Base-by-base conservation (phyloP, 2,797 vertebrate genomes). In the Pipistrellus pygmaeus region DNA sequence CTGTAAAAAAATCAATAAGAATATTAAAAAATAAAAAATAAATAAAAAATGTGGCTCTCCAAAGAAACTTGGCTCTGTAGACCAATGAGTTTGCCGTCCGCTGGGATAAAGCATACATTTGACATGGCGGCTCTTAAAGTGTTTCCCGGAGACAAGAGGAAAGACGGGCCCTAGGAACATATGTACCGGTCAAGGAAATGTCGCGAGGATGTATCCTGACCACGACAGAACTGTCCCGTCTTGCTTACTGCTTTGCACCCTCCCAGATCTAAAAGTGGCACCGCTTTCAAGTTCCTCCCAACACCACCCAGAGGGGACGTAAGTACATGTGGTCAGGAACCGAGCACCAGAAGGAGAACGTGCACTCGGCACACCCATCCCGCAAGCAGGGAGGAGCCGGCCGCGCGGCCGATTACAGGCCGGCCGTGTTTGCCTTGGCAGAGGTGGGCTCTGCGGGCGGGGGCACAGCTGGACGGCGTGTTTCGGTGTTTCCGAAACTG, bases 401-500 rank as follows among this genome's bases (percentile, higher is more conserved):
- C 95, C 93, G 94, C 77, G 14, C 91, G 95, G 96, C 95, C 97
- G 92, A 98, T 98, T 98, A 98, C 84, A 98, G 97, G 97, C 69
- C 53, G 90, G 90, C 87, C 97, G 81, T 96, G 77, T 97, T 98
- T 98, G 97, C 92, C 97, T 98, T 98, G 97, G 96, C 97, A 97
- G 27, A 97, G 78, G 93, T 44, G 4, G 2, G 90, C 83, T 78
- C 95, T 97, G 87, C 91, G 95, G 97, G 97, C 81, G 95, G 72
- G 95, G 97, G 90, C 85, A 85, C 25, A 80, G 93, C 76, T 90
- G 2, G 91, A 97, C 66, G 21, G 71, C 71, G 64, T 55, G 93
- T 96, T 96, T 95, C 84, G 55, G 23, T 91, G 14, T 44, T 91
- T 72, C 62, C 84, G 23, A 96, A 96, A 90, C 68, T 97, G 85